Conservation (phyloP, 2,113 vertebrate species). For the Megaceryle maxima region DNA sequence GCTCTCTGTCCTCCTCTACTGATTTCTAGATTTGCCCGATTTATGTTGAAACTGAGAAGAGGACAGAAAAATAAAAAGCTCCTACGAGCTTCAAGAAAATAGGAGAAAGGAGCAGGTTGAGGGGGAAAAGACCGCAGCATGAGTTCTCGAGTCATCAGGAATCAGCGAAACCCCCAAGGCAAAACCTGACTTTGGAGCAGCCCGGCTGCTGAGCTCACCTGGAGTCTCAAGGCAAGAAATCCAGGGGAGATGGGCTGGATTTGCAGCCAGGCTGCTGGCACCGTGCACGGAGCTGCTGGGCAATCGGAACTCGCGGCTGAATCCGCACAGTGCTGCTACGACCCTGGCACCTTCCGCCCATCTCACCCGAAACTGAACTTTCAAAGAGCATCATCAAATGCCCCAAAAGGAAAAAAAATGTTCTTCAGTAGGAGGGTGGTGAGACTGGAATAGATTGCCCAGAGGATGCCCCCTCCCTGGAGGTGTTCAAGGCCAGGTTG, state of each 20-base stretch:
- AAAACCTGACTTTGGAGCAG: neutral
- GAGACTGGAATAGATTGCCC: too few relatives aligned
- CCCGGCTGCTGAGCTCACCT: neutral
- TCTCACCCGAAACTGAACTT: neutral
- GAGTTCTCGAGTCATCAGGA: neutral
- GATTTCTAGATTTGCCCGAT: neutral
- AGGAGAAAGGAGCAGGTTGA: neutral
- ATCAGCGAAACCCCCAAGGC: neutral
- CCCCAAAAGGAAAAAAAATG: neutral
- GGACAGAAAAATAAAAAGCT: neutral
- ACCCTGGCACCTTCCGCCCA: neutral
- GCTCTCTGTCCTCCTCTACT: neutral
- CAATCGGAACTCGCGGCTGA: neutral
- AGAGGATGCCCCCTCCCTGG: too few relatives aligned
- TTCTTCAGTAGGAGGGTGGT: too few relatives aligned
- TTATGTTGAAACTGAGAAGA: neutral
- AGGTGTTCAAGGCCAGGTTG: too few relatives aligned
- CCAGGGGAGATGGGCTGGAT: accelerated
- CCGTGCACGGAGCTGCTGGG: neutral
- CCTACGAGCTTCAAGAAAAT: neutral
- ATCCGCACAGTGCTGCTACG: neutral
- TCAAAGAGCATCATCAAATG: constrained; percentile 1
- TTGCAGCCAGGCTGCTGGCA: neutral
- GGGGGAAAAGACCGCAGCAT: neutral
- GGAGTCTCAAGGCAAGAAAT: neutral